phyloP scores from a whole-genome alignment of 2,113 vertebrate genomes.

The Seriola quinqueradiata region DNA sequence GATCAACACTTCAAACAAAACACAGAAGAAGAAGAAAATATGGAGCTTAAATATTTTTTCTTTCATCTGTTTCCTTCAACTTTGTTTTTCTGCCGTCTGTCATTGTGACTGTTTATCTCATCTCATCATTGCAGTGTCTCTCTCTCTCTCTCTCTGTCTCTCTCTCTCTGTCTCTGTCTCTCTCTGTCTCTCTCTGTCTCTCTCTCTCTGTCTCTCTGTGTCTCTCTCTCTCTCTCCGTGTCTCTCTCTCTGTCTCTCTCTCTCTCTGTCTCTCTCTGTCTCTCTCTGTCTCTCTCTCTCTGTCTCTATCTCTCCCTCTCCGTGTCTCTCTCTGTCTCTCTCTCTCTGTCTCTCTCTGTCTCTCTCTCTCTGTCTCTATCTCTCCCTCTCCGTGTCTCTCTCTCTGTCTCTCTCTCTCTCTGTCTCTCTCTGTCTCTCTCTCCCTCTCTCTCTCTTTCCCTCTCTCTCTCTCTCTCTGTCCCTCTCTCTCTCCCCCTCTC shows the following conservation, averaged over 20 bases:
- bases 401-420: not conserved
- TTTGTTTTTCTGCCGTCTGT: too few relatives aligned
- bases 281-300: not conserved
- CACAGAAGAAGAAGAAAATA: too few relatives aligned
- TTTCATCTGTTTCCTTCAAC: not conserved
- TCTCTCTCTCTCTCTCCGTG: not conserved
- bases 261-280: not conserved
- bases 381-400: constrained; percentile 13
- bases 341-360: not conserved
- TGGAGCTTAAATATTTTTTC: too few relatives aligned
- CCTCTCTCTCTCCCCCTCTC: constrained; percentile 12
- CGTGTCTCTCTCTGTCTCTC: not conserved
- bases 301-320: constrained; percentile 3
- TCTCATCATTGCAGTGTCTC: not conserved
- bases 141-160: not conserved
- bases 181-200: too few relatives aligned
- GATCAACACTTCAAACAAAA: too few relatives aligned
- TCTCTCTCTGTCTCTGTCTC: not conserved
- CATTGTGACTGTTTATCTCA: not conserved
- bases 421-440: not conserved
- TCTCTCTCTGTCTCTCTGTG: too few relatives aligned
- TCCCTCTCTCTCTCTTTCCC: constrained; percentile 11
- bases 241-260: too few relatives aligned
- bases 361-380: constrained; percentile 9
- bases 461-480: not conserved